Conservation (phyloP, 2,888 invertebrate genomes). For the Cotesia congregata region DNA sequence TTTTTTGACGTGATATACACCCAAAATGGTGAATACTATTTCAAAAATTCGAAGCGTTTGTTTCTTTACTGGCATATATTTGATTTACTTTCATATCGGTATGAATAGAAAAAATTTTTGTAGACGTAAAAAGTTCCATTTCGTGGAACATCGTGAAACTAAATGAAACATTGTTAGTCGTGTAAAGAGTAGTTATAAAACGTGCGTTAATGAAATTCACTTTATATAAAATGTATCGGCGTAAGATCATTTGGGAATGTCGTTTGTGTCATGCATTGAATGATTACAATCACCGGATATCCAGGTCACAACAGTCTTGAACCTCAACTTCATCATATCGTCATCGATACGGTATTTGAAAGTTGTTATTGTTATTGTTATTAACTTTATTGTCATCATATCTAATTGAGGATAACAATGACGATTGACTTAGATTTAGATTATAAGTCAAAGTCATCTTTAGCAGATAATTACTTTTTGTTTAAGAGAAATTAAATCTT, state of each 20-base stretch:
- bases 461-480: too few species aligned
- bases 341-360: neutral
- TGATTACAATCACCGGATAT: constrained; percentile 1
- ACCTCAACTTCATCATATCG: neutral
- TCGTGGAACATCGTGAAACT: neutral
- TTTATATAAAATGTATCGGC: neutral
- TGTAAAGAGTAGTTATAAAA: neutral
- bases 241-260: neutral
- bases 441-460: too few species aligned
- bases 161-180: neutral
- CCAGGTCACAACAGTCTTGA: neutral
- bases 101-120: too few species aligned
- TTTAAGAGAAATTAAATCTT: too few species aligned
- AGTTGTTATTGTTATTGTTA: neutral
- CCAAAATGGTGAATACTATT: too few species aligned
- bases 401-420: too few species aligned
- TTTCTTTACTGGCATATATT: too few species aligned
- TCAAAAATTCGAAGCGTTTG: too few species aligned
- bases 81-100: too few species aligned
- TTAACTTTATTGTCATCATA: neutral
- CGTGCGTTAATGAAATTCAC: neutral
- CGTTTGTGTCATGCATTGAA: neutral
- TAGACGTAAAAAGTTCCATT: too few species aligned
- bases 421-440: too few species aligned
- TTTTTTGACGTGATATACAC: too few species aligned